Conservation (phyloP, 2,113 vertebrate genomes). For the Pangasianodon hypophthalmus region DNA sequence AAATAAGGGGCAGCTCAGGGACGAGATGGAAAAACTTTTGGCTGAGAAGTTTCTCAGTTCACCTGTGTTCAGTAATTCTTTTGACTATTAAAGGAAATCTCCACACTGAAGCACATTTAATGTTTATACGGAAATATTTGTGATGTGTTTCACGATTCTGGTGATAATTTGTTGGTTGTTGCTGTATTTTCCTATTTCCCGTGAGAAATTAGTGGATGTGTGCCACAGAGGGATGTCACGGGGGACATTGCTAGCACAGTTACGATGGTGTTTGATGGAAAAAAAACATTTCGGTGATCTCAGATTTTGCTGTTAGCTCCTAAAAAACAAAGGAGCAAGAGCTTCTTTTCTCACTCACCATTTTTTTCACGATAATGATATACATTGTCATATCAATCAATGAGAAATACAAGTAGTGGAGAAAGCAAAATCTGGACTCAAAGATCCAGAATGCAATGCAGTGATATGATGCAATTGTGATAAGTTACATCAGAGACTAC, state of each 20-base stretch:
- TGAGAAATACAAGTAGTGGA: background rate
- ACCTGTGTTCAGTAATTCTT: constrained; percentile 54
- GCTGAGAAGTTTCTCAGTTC: constrained; percentile 60
- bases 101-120: background rate
- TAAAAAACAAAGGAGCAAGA: background rate
- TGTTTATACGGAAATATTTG: background rate
- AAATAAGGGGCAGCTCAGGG: constrained; percentile 73
- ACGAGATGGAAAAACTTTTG: constrained; percentile 64
- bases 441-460: background rate
- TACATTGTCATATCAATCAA: background rate
- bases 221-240: background rate
- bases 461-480: background rate
- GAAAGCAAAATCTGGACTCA: background rate
- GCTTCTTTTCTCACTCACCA: background rate
- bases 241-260: background rate
- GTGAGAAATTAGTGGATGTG: background rate
- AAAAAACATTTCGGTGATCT: background rate
- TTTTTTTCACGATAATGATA: background rate
- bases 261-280: background rate
- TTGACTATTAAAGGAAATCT: background rate
- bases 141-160: background rate
- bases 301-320: background rate
- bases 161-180: background rate
- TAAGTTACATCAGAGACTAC: background rate
- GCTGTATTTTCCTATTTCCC: background rate